Conservation (phyloP, 2,888 invertebrate species). For the Oeneis ivallda region DNA sequence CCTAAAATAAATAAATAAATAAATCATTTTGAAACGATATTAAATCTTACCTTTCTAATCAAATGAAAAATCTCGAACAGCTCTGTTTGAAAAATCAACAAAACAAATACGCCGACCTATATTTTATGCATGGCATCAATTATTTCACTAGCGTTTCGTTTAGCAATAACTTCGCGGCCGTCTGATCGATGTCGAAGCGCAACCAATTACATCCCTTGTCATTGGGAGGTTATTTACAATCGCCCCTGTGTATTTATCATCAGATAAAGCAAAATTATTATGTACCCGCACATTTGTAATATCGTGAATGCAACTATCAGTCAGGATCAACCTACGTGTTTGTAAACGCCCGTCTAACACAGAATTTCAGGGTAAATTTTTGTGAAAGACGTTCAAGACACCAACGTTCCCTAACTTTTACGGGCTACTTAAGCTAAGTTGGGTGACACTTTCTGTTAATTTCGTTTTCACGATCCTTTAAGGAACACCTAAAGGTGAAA, state of each 20-base stretch:
- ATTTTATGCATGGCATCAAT: slow-evolving; percentile 34
- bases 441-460: too few relatives aligned
- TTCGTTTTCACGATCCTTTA: too few relatives aligned
- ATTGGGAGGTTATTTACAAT: slow-evolving; percentile 67
- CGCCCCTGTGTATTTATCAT: slow-evolving; percentile 62
- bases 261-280: slow-evolving; percentile 60
- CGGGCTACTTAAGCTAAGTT: too few relatives aligned
- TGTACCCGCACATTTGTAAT: slow-evolving; percentile 45
- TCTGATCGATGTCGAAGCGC: slow-evolving; percentile 61
- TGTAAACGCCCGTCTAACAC: too few relatives aligned
- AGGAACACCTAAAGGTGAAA: too few relatives aligned
- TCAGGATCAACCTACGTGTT: slow-evolving; percentile 30
- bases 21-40: too few relatives aligned
- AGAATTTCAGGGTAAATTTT: too few relatives aligned
- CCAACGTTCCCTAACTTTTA: too few relatives aligned
- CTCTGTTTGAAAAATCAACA: slow-evolving; percentile 29
- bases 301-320: slow-evolving; percentile 29
- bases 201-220: slow-evolving; percentile 70
- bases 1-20: too few relatives aligned
- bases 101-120: slow-evolving; percentile 26
- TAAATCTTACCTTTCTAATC: too few relatives aligned
- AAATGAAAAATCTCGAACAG: not conserved
- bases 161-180: slow-evolving; percentile 49
- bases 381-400: too few relatives aligned
- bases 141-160: slow-evolving; percentile 49